A percentile compares a stretch with the other conserved stretches of the same genome.
Conservation (phyloP, 2,888 invertebrate genomes). For the Drosophila austrosaltans region DNA sequence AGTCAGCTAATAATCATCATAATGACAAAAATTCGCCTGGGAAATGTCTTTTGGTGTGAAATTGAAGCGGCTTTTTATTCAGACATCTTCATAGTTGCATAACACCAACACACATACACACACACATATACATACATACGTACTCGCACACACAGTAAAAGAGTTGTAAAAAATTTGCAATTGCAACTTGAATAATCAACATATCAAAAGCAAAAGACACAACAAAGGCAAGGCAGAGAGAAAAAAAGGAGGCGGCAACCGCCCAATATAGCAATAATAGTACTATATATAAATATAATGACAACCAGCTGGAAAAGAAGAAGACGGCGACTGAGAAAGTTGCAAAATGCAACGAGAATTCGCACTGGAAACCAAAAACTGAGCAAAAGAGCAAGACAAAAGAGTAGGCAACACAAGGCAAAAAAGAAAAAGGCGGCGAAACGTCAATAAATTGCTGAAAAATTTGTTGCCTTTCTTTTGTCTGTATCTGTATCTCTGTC, state of each 20-base stretch:
- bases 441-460: conserved; percentile 64
- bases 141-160: neutral
- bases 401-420: neutral
- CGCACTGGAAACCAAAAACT: conserved; percentile 11
- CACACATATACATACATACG: conserved; percentile 28
- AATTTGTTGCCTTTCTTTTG: conserved; percentile 69
- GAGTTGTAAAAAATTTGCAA: conserved; percentile 18
- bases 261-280: conserved; percentile 16
- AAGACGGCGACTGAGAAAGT: conserved; percentile 62
- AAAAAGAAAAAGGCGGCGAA: conserved; percentile 24
- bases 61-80: conserved; percentile 33
- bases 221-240: neutral
- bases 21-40: conserved; percentile 21
- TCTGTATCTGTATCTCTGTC: conserved; percentile 39
- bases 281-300: conserved; percentile 51
- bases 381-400: conserved; percentile 3
- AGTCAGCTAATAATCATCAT: conserved; percentile 9
- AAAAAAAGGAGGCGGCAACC: conserved; percentile 12
- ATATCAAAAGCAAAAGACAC: conserved; percentile 40
- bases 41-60: conserved; percentile 37
- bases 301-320: conserved; percentile 49
- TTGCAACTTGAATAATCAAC: conserved; percentile 72
- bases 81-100: conserved; percentile 62
- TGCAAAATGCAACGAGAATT: conserved; percentile 59
- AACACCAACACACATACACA: conserved; percentile 42